Base-by-base conservation (phyloP, 2,888 invertebrate species). In the Tetragonisca angustula region DNA sequence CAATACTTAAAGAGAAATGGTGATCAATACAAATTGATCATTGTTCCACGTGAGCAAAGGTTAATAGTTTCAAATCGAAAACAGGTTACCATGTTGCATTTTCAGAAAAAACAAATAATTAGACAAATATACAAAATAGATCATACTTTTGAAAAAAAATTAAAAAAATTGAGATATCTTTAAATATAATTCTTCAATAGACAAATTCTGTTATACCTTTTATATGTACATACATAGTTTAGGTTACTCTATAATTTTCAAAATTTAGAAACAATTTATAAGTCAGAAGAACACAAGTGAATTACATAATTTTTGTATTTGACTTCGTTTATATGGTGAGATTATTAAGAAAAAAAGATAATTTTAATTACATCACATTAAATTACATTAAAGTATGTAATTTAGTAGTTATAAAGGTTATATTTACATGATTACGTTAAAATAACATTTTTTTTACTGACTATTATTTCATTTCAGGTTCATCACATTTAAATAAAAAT, bases 1-100 rank as follows among this genome's bases (percentile, higher is more conserved):
- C 27, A 17, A 24, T 36, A 54, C 9, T 9, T 59, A 43, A 49
- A 3, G 9, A n/a, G 24, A 43, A 73, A 73, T 43, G 13, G 4
- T 43, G 56, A 27, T 68, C 36, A 36, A 24, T 64, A 36, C 4
- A 83, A 77, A 73, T 83, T 77, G 17, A 43, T 24, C 4, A 27
- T 69, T 50, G 70, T 74, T 74, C 73, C 83, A 83, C 70, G 73
- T 70, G 73, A 27, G 49, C 49, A 64, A 54, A 70, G 74, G 61
- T 71, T 54, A 71, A 73, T 15, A 59, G 49, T 36, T 21, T 62
- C 15, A 43, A 52, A 61, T 56, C 43, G 61, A 52, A 71, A 61
- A 32, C 43, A 84, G 73, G 79, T 85, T 85, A 85, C 67, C 56
- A 85, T 85, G 84, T 71, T 73, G 79, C 49, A 50, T 74, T 76